phyloP scores from a whole-genome alignment of 2,113 vertebrate genomes.

The Petrocephalus zakoni region DNA sequence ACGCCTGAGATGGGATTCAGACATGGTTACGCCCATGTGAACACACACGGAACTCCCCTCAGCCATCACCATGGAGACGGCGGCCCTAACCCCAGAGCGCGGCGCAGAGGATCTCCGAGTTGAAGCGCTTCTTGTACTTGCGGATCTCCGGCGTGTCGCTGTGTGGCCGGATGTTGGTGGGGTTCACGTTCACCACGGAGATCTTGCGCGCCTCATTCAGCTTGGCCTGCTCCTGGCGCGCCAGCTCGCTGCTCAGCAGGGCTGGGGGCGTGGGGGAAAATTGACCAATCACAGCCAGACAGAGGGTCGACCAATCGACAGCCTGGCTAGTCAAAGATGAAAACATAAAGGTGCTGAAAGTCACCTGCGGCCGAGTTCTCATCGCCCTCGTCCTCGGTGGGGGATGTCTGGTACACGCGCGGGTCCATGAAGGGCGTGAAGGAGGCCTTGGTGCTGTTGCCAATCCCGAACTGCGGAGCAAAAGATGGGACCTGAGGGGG shows the following conservation, averaged over 20 bases:
- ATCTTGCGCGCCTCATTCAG: conserved; percentile 97
- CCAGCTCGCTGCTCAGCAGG: conserved; percentile 83
- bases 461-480: conserved; percentile 75
- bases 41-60: not conserved
- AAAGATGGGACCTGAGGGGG: conserved; percentile 29
- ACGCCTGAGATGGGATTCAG: conserved; percentile 65
- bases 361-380: conserved; percentile 78
- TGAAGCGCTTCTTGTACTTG: conserved; percentile 99
- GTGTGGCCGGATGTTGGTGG: conserved; percentile 96
- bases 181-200: conserved; percentile 97
- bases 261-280: conserved; percentile 47
- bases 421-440: conserved; percentile 96
- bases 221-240: conserved; percentile 92
- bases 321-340: not conserved
- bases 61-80: not conserved
- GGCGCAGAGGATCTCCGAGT: conserved; percentile 96
- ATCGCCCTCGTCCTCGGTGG: conserved; percentile 75
- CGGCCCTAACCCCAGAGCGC: conserved; percentile 85
- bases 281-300: not conserved
- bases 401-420: conserved; percentile 90
- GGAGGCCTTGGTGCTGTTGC: conserved; percentile 88
- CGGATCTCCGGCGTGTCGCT: conserved; percentile 97
- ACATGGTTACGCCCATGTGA: conserved; percentile 18
- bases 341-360: not conserved
- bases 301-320: not conserved